Conservation (phyloP, 2,113 vertebrate genomes). For the Lepus americanus region DNA sequence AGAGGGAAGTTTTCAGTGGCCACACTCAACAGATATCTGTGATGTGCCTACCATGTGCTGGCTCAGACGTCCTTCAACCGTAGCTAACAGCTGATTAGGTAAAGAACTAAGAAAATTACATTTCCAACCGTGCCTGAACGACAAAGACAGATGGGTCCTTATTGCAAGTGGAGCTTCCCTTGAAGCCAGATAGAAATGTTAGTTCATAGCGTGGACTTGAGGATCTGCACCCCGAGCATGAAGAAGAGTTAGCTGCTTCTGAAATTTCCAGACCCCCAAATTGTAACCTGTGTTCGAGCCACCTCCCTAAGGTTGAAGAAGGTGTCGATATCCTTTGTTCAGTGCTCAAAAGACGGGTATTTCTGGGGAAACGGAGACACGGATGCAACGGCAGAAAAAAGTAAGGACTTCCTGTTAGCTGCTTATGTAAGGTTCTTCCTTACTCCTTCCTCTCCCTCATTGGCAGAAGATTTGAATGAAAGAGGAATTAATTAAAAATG, state of each 20-base stretch:
- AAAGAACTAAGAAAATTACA: neutral
- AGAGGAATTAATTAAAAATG: neutral
- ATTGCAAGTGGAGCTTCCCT: neutral
- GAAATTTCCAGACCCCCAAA: neutral
- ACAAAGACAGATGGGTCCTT: neutral
- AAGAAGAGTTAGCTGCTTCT: slow-evolving; percentile 29
- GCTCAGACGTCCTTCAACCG: neutral
- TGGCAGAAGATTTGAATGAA: neutral
- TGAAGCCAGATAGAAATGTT: slow-evolving; percentile 12
- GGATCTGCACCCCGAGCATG: neutral
- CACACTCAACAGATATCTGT: neutral
- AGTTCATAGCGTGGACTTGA: neutral
- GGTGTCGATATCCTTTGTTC: neutral
- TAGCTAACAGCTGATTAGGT: neutral
- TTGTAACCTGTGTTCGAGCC: neutral
- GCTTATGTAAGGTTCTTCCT: neutral
- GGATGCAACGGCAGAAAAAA: neutral
- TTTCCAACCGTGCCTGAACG: neutral
- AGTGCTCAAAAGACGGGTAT: neutral
- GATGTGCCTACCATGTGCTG: neutral
- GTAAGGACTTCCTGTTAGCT: neutral
- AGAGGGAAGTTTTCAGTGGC: slow-evolving; percentile 28
- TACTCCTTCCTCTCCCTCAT: neutral
- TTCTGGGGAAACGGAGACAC: neutral
- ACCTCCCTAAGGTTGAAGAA: neutral